Conservation (phyloP, 2,797 vertebrate genomes). For the Dermochelys coriacea region DNA sequence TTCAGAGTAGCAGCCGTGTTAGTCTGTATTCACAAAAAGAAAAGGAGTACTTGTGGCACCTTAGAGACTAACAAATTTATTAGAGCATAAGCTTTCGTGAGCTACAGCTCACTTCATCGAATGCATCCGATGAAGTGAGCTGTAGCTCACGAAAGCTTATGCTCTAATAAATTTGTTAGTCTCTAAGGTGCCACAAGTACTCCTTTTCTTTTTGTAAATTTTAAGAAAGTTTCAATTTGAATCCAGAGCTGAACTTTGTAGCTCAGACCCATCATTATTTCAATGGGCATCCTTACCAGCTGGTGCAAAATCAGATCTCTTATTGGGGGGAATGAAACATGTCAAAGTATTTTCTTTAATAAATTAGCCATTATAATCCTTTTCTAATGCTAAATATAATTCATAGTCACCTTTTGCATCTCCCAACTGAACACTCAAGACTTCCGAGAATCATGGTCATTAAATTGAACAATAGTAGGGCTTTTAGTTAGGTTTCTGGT, state of each 20-base stretch:
- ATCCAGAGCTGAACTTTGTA: background rate
- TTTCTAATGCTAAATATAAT: conserved; percentile 13
- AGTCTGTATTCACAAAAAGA: too few species aligned
- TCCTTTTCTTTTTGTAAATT: too few species aligned
- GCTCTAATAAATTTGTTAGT: too few species aligned
- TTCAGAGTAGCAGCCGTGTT: too few species aligned
- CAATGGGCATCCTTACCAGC: background rate
- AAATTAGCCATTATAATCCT: background rate
- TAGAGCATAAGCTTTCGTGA: too few species aligned
- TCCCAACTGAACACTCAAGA: background rate
- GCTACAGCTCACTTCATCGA: too few species aligned
- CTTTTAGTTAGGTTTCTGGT: background rate
- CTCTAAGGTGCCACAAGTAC: too few species aligned
- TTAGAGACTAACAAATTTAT: too few species aligned
- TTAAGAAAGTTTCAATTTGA: background rate
- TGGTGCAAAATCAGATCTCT: background rate
- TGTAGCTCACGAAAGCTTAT: too few species aligned
- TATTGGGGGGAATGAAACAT: background rate
- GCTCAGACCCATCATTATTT: background rate
- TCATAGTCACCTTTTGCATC: background rate
- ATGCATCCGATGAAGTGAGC: too few species aligned
- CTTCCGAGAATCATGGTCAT: background rate
- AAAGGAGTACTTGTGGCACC: too few species aligned
- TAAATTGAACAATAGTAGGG: background rate
- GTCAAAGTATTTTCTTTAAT: background rate